phyloP scores from a whole-genome alignment of 2,113 vertebrate species.

The Cygnus atratus region DNA sequence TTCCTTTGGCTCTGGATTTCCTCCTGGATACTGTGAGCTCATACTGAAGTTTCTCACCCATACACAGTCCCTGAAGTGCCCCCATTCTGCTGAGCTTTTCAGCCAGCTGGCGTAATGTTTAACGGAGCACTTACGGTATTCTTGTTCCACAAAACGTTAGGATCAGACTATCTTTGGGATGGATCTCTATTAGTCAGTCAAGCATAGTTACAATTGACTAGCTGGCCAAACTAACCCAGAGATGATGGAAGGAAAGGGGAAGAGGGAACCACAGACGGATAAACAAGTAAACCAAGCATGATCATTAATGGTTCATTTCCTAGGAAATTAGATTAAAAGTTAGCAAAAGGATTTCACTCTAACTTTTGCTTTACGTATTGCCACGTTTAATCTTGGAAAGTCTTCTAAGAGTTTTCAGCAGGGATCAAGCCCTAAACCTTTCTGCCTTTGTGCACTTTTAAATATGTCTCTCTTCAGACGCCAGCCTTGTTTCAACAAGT shows the following conservation, averaged over 20 bases:
- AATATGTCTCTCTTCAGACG: not conserved
- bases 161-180: not conserved
- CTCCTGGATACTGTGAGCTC: not conserved
- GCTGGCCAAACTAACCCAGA: not conserved
- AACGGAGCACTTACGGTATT: not conserved
- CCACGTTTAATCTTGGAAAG: not conserved
- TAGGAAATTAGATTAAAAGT: conserved; percentile 4
- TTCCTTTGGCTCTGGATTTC: not conserved
- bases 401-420: not conserved
- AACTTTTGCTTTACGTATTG: not conserved
- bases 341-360: not conserved
- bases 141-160: not conserved
- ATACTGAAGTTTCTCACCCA: not conserved
- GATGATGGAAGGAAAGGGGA: not conserved
- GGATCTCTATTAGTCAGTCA: not conserved
- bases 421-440: not conserved
- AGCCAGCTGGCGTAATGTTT: not conserved
- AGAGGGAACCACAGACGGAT: not conserved
- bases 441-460: not conserved
- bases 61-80: too few species aligned
- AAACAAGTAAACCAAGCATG: conserved; percentile 1
- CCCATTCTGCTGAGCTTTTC: not conserved
- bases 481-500: conserved; percentile 4
- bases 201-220: not conserved
- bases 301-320: not conserved